Evolutionary conservation across 1,140 invertebrate genomes (phyloP).

Genomic region (Heliconius hewitsoni): DNA sequence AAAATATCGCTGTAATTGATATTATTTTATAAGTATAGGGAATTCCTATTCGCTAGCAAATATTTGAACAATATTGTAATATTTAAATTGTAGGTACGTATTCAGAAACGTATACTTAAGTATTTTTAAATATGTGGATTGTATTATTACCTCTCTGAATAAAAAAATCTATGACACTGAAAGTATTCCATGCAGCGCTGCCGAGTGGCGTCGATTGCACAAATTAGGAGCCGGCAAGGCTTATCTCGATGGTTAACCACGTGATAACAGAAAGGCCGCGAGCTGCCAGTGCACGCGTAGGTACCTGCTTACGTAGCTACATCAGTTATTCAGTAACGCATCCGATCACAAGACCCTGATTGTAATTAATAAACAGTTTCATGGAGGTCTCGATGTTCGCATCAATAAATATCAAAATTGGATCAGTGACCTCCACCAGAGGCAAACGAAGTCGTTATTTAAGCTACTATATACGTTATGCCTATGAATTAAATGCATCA

Average conservation of each 20-base stretch:
- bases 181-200: neutral
- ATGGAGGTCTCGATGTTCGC: constrained; percentile 25
- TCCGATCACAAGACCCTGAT: constrained; percentile 40
- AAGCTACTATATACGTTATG: constrained; percentile 4
- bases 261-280: constrained; percentile 28
- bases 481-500: constrained; percentile 24
- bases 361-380: constrained; percentile 28
- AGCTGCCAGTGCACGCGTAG: neutral
- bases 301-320: constrained; percentile 4
- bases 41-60: no score
- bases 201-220: constrained; percentile 12
- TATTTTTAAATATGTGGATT: neutral
- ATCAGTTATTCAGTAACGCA: constrained; percentile 31
- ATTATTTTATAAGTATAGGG: no score
- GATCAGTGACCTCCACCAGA: constrained; percentile 33
- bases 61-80: no score
- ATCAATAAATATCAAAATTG: constrained; percentile 42
- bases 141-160: neutral
- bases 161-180: constrained; percentile 9
- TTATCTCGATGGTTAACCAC: constrained; percentile 20
- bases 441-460: constrained; percentile 8
- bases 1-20: no score
- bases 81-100: no score
- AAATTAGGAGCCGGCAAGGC: constrained; percentile 31
- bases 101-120: no score